A percentile compares a stretch with the other conserved stretches of the same genome.
These are phyloP conservation scores for Notospermus geniculatus DNA, from an alignment of 1,140 invertebrate species.

Conservation along the genomic window DNA sequence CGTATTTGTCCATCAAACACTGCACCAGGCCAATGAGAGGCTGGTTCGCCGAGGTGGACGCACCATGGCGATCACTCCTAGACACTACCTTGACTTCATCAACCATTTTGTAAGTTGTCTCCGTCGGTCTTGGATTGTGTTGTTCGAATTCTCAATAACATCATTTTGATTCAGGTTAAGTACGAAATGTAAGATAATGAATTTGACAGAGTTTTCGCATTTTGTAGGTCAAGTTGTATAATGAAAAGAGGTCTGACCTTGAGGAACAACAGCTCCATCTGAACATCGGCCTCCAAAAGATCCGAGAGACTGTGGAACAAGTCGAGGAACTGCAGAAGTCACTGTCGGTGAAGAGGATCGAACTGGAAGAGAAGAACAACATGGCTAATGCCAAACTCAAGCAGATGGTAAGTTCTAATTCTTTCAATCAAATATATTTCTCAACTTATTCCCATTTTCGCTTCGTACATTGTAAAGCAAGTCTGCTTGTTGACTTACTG, in stretches of 20 bases:
- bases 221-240: constrained; percentile 89
- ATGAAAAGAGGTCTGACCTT: constrained; percentile 95
- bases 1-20: constrained; percentile 96
- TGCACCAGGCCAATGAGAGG: constrained; percentile 89
- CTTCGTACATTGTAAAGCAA: no score
- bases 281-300: constrained; percentile 97
- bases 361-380: constrained; percentile 97
- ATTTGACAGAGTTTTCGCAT: no score
- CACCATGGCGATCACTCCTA: constrained; percentile 95
- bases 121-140: no score
- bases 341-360: constrained; percentile 86
- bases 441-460: no score
- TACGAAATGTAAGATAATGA: no score
- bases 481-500: no score
- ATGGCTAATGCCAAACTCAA: constrained; percentile 97
- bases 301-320: constrained; percentile 98
- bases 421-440: no score
- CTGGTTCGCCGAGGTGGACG: constrained; percentile 87
- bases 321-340: constrained; percentile 99
- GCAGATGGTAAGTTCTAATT: constrained; percentile 75
- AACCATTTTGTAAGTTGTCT: constrained; percentile 83
- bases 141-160: no score
- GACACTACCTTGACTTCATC: constrained; percentile 99
- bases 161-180: no score
- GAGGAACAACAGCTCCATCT: constrained; percentile 99